Conservation (phyloP, 2,797 vertebrate species). For the Naso thynnoides region DNA sequence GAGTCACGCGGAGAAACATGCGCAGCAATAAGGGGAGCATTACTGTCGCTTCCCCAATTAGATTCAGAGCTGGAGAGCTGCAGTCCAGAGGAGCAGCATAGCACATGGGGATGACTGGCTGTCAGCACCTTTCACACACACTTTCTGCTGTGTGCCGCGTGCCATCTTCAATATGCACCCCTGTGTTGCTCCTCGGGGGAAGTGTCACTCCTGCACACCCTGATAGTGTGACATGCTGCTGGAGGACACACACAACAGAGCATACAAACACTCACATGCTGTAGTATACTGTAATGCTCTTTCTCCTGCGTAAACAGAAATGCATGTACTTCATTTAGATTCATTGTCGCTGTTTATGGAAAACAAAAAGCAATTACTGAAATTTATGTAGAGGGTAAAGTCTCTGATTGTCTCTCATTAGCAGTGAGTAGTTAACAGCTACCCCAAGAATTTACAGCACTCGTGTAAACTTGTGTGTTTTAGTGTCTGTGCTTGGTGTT, state of each 20-base stretch:
- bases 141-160: conserved; percentile 35
- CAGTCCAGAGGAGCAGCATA: conserved; percentile 35
- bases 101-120: conserved; percentile 43
- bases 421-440: conserved; percentile 70
- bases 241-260: conserved; percentile 13
- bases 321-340: conserved; percentile 55
- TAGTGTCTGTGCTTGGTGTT: conserved; percentile 12
- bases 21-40: conserved; percentile 18
- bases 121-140: conserved; percentile 60
- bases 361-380: conserved; percentile 80
- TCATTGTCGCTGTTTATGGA: conserved; percentile 56
- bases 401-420: conserved; percentile 78
- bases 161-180: conserved; percentile 64
- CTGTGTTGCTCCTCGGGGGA: conserved; percentile 40
- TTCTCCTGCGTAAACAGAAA: conserved; percentile 9
- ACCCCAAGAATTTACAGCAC: conserved; percentile 58
- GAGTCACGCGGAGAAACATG: conserved; percentile 9
- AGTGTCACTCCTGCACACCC: conserved; percentile 44
- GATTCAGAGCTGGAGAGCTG: conserved; percentile 28
- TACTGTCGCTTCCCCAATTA: conserved; percentile 9
- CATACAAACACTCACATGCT: not conserved
- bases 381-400: conserved; percentile 75
- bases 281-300: conserved; percentile 3
- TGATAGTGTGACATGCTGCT: conserved; percentile 44
- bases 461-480: conserved; percentile 41